Evolutionary conservation across 2,888 invertebrate species (phyloP).

Genomic region (Macrosoma leucophasiata): DNA sequence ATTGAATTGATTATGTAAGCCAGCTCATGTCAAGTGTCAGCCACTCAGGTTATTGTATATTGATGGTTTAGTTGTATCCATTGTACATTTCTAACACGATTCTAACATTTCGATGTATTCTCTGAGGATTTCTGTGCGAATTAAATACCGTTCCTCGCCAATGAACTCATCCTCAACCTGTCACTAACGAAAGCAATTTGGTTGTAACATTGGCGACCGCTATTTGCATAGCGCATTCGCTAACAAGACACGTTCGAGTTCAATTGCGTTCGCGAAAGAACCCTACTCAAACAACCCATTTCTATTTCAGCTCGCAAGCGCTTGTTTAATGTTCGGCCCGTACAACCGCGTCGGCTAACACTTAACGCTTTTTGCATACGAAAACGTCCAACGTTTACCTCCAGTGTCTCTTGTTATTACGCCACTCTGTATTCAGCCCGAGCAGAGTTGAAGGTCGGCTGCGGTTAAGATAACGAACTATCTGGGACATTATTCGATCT

Average conservation of each 20-base stretch:
- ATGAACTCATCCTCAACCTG: constrained; percentile 27
- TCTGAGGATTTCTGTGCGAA: no score
- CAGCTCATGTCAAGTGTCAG: no score
- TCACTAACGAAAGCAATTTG: constrained; percentile 40
- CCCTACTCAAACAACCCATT: constrained; percentile 75
- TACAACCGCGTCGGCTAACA: constrained; percentile 72
- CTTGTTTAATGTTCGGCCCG: constrained; percentile 74
- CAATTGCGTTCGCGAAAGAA: constrained; percentile 74
- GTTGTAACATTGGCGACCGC: constrained; percentile 34
- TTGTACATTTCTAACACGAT: no score
- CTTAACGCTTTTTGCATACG: constrained; percentile 76
- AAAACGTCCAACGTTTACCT: constrained; percentile 62
- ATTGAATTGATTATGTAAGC: no score
- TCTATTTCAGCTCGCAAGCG: constrained; percentile 69
- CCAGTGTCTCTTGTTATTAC: constrained; percentile 66
- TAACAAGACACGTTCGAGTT: constrained; percentile 73
- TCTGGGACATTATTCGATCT: constrained; percentile 38
- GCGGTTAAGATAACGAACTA: constrained; percentile 57
- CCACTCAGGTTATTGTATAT: no score
- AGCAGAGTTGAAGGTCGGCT: constrained; percentile 65
- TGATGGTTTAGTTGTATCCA: no score
- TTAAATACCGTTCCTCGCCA: no score
- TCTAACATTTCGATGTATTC: no score
- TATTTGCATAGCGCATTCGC: constrained; percentile 70
- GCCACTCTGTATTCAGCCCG: constrained; percentile 63